Conservation (phyloP, 1,140 invertebrate species). For the Monochamus saltuarius region DNA sequence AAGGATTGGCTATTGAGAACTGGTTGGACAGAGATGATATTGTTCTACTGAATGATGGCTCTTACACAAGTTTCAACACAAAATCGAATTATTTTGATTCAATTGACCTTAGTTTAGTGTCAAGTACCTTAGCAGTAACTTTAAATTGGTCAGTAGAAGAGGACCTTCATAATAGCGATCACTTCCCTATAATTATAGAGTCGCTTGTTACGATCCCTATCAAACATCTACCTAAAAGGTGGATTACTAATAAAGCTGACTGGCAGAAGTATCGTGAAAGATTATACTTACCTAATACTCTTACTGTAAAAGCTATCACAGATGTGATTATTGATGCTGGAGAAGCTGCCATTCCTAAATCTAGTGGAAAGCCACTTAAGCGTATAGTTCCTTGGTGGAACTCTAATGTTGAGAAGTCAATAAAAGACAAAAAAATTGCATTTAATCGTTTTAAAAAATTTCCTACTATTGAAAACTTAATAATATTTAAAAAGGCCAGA, state of each 20-base stretch:
- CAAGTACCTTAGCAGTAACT: neutral
- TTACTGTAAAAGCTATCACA: neutral
- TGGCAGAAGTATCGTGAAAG: neutral
- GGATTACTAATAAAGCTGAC: neutral
- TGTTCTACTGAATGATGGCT: conserved; percentile 2
- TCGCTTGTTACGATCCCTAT: neutral
- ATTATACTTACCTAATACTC: neutral
- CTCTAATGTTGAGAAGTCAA: neutral
- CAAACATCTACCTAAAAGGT: neutral
- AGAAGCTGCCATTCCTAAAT: neutral
- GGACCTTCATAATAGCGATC: conserved; percentile 3
- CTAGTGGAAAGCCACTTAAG: neutral
- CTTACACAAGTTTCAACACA: neutral
- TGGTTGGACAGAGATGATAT: neutral
- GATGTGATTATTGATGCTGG: neutral
- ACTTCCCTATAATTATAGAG: conserved; percentile 9
- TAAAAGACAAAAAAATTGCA: conserved; percentile 2
- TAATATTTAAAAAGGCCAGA: neutral
- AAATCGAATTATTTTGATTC: neutral
- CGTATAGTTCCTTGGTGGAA: conserved; percentile 12
- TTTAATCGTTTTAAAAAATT: neutral
- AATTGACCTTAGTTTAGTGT: neutral
- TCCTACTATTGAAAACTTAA: neutral
- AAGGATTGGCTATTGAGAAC: conserved; percentile 3
- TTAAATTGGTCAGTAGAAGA: conserved; percentile 6